These are phyloP conservation scores for Drosophila trichaetosa DNA, from an alignment of 2,888 invertebrate species.

Conservation along the genomic window DNA sequence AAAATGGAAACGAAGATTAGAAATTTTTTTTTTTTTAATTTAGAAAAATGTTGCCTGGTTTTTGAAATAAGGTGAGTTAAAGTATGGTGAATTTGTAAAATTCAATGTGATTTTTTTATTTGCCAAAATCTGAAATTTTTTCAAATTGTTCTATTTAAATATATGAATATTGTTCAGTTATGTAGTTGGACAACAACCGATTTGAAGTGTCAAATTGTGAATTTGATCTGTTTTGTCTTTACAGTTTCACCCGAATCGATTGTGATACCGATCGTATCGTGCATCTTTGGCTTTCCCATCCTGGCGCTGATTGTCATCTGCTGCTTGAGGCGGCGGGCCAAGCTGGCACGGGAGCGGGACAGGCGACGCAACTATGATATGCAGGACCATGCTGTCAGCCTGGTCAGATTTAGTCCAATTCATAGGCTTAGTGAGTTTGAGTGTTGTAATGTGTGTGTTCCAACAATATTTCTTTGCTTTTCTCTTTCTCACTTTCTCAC, in stretches of 20 bases:
- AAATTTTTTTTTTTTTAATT: no score
- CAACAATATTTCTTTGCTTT: conserved; percentile 13
- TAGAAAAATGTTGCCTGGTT: neutral
- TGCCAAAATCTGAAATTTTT: neutral
- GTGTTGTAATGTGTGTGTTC: conserved; percentile 77
- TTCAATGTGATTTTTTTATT: rapidly evolving
- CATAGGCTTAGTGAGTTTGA: conserved; percentile 89
- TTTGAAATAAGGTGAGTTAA: neutral
- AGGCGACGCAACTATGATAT: conserved; percentile 92
- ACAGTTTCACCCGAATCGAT: conserved; percentile 95
- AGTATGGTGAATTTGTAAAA: neutral
- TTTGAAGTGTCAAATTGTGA: neutral
- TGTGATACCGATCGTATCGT: conserved; percentile 94
- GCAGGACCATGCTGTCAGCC: conserved; percentile 93
- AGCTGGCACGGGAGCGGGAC: conserved; percentile 93
- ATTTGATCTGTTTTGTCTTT: conserved; percentile 69
- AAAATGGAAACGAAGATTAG: neutral
- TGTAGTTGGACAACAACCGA: neutral
- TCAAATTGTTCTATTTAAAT: neutral
- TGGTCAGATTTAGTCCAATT: conserved; percentile 91
- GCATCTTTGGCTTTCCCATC: conserved; percentile 95
- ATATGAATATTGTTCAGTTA: neutral
- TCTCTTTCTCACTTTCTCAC: neutral
- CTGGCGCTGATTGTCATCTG: conserved; percentile 94
- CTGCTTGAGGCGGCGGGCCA: conserved; percentile 92